Percentiles rank a stretch among this genome's conserved stretches.
These are phyloP conservation scores for Amphiprion percula DNA, from an alignment of 2,113 vertebrate genomes.

Conservation along the genomic window DNA sequence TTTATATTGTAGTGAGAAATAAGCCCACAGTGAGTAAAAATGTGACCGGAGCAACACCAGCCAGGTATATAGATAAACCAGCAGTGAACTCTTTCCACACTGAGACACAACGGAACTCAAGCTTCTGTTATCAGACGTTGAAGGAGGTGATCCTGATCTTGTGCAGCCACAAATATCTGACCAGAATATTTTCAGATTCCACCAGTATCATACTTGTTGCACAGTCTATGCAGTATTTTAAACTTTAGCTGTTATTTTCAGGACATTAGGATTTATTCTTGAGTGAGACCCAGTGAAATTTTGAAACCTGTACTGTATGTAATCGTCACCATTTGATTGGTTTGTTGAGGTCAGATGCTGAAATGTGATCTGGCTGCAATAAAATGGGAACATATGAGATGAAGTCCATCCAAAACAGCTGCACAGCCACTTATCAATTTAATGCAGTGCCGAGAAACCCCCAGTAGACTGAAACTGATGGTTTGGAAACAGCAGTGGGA, in stretches of 20 bases:
- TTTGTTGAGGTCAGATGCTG: not conserved
- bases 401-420: conserved; percentile 13
- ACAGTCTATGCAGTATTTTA: not conserved
- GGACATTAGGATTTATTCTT: not conserved
- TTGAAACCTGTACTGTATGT: not conserved
- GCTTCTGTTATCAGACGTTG: conserved; percentile 36
- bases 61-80: not conserved
- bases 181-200: conserved; percentile 23
- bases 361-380: not conserved
- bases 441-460: not conserved
- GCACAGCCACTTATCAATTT: not conserved
- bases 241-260: not conserved
- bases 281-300: not conserved
- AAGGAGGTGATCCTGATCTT: conserved; percentile 9
- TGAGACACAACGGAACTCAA: conserved; percentile 21
- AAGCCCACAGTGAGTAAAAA: no score
- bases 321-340: conserved; percentile 22
- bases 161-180: conserved; percentile 12
- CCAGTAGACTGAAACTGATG: not conserved
- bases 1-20: no score
- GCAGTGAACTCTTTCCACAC: conserved; percentile 4
- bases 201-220: not conserved
- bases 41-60: no score
- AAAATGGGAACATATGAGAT: conserved; percentile 1
- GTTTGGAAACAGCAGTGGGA: no score